These are phyloP conservation scores for Limenitis camilla DNA, from an alignment of 2,888 invertebrate genomes.

Conservation along the genomic window DNA sequence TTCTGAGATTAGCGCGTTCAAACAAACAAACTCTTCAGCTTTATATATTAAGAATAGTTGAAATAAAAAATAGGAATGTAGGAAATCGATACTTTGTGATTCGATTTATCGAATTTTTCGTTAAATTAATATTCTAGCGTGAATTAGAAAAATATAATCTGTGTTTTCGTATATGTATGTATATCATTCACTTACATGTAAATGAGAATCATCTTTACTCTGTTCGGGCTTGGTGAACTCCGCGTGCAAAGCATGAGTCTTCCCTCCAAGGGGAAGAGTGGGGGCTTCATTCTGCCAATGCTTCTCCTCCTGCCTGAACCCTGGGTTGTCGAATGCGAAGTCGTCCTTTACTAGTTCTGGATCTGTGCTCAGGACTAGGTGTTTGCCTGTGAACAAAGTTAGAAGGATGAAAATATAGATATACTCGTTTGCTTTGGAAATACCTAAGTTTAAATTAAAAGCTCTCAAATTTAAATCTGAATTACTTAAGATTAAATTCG, in stretches of 20 bases:
- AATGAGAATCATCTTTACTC: conserved; percentile 58
- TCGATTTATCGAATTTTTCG: no score
- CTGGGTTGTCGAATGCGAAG: conserved; percentile 87
- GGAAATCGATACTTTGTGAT: no score
- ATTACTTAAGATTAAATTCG: no score
- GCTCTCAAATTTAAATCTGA: not conserved
- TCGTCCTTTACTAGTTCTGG: conserved; percentile 84
- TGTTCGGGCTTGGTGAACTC: conserved; percentile 64
- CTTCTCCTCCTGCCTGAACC: conserved; percentile 76
- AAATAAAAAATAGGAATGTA: no score
- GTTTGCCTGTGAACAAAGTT: conserved; percentile 74
- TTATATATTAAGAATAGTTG: no score
- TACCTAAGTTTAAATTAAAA: not conserved
- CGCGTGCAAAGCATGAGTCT: conserved; percentile 49
- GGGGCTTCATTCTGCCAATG: conserved; percentile 66
- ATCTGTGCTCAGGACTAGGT: conserved; percentile 82
- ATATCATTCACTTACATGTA: conserved; percentile 43
- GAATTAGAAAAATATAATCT: no score
- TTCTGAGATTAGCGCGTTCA: no score
- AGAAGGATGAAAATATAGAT: not conserved
- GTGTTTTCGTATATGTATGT: no score
- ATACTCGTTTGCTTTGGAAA: no score
- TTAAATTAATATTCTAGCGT: no score
- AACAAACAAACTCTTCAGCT: no score
- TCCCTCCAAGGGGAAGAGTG: conserved; percentile 59